Conservation (phyloP, 1,140 invertebrate genomes). For the Drosophila sechellia region DNA sequence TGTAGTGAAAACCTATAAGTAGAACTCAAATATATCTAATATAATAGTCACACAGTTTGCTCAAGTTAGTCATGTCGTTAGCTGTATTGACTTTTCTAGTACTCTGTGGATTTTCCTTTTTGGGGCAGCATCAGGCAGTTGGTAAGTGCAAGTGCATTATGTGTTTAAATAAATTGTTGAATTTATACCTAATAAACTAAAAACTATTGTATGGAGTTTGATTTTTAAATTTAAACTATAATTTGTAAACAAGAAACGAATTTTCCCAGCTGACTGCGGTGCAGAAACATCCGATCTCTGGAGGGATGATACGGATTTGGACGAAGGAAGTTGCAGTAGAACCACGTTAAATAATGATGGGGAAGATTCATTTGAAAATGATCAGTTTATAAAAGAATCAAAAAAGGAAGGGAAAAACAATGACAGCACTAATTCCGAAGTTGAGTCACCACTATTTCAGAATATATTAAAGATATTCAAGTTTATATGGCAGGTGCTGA, state of each 20-base stretch:
- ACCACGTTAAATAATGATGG: too few species aligned
- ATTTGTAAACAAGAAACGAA: neutral
- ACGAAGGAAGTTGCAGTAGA: constrained; percentile 7
- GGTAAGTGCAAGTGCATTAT: constrained; percentile 4
- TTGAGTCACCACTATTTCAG: neutral
- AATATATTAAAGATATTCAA: neutral
- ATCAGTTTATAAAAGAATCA: neutral
- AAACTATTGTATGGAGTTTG: neutral
- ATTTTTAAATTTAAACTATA: neutral
- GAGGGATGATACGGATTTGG: neutral
- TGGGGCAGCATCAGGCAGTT: neutral
- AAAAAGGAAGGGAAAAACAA: too few species aligned
- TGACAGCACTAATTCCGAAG: neutral
- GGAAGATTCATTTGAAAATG: neutral
- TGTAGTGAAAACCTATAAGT: neutral
- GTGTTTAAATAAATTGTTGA: too few species aligned
- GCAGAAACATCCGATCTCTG: constrained; percentile 3
- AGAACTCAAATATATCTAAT: neutral
- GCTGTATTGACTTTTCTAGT: constrained; percentile 11
- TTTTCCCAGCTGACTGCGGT: constrained; percentile 5
- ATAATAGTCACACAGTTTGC: neutral
- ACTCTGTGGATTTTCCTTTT: constrained; percentile 1
- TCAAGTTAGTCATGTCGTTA: constrained; percentile 4
- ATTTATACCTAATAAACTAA: too few species aligned
- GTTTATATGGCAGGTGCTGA: constrained; percentile 9